Conservation (phyloP, 2,888 invertebrate genomes). For the Dryomyza anilis region DNA sequence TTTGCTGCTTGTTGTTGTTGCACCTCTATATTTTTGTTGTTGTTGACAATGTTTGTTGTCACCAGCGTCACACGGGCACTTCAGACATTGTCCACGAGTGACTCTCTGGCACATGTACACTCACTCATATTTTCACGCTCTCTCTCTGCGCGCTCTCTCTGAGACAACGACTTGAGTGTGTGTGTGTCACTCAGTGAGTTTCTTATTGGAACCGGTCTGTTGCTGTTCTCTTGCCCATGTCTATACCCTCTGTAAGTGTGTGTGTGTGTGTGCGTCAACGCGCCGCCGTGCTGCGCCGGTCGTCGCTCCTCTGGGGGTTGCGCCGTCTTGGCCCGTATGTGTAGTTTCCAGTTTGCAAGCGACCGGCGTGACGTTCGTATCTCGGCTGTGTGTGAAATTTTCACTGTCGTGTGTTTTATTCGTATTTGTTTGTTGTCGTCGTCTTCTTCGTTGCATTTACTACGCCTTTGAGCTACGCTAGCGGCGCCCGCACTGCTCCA, state of each 20-base stretch:
- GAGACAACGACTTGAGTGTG: background rate
- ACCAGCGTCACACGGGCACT: slow-evolving; percentile 28
- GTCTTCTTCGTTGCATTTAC: background rate
- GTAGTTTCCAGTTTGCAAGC: slow-evolving; percentile 62
- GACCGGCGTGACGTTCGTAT: slow-evolving; percentile 63
- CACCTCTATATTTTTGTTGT: background rate
- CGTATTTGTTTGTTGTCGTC: slow-evolving; percentile 21
- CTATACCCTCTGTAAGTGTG: background rate
- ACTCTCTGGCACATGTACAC: background rate
- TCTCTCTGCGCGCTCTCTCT: background rate
- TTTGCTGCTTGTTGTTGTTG: slow-evolving; percentile 12
- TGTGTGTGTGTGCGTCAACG: slow-evolving; percentile 10
- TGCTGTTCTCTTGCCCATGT: slow-evolving; percentile 1
- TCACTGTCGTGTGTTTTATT: slow-evolving; percentile 3
- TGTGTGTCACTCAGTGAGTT: slow-evolving; percentile 14
- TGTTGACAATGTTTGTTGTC: slow-evolving; percentile 27
- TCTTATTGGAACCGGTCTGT: slow-evolving; percentile 24
- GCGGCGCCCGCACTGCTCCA: no score
- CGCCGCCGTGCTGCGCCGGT: slow-evolving; percentile 34
- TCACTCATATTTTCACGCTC: background rate
- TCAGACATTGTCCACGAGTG: background rate
- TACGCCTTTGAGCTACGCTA: no score
- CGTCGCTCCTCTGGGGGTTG: slow-evolving; percentile 47
- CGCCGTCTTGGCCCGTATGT: slow-evolving; percentile 52
- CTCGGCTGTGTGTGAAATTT: slow-evolving; percentile 38